phyloP scores from a whole-genome alignment of 2,888 invertebrate species.

The Philhelius pedissequus region DNA sequence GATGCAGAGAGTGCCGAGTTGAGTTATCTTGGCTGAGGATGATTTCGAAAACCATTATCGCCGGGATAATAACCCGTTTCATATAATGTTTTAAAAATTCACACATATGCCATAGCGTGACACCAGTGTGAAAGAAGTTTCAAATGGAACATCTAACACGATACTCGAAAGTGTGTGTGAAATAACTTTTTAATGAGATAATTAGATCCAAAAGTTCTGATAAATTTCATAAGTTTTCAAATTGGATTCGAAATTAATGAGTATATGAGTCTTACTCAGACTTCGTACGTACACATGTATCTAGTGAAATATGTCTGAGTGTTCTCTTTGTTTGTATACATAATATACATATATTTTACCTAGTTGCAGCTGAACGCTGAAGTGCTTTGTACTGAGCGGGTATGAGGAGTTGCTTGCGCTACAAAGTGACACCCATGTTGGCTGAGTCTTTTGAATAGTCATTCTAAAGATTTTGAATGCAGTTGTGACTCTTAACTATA shows the following conservation, averaged over 20 bases:
- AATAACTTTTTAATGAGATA: slow-evolving; percentile 78
- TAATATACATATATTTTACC: background rate
- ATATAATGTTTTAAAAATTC: slow-evolving; percentile 27
- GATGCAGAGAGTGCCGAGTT: too few relatives aligned
- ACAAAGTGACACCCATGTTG: slow-evolving; percentile 44
- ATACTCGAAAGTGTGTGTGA: slow-evolving; percentile 69
- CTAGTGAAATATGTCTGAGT: slow-evolving; percentile 2
- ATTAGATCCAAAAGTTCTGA: slow-evolving; percentile 69
- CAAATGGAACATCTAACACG: slow-evolving; percentile 25
- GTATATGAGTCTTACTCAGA: slow-evolving; percentile 60
- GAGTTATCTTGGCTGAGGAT: slow-evolving; percentile 6
- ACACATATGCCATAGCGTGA: slow-evolving; percentile 20
- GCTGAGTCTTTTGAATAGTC: slow-evolving; percentile 38
- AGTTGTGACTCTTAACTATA: slow-evolving; percentile 15
- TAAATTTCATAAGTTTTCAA: slow-evolving; percentile 68
- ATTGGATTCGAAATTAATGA: slow-evolving; percentile 67
- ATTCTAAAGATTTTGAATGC: slow-evolving; percentile 37
- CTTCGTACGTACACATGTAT: too few relatives aligned
- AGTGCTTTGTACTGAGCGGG: background rate
- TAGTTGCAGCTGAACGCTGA: background rate
- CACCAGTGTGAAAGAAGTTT: slow-evolving; percentile 45
- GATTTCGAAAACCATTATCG: slow-evolving; percentile 53
- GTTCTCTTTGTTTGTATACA: background rate
- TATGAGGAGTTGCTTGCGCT: background rate
- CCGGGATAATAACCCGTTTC: slow-evolving; percentile 46